A percentile compares a stretch with the other conserved stretches of the same genome.
phyloP scores from a whole-genome alignment of 2,797 vertebrate species.

The Tangara arthus region DNA sequence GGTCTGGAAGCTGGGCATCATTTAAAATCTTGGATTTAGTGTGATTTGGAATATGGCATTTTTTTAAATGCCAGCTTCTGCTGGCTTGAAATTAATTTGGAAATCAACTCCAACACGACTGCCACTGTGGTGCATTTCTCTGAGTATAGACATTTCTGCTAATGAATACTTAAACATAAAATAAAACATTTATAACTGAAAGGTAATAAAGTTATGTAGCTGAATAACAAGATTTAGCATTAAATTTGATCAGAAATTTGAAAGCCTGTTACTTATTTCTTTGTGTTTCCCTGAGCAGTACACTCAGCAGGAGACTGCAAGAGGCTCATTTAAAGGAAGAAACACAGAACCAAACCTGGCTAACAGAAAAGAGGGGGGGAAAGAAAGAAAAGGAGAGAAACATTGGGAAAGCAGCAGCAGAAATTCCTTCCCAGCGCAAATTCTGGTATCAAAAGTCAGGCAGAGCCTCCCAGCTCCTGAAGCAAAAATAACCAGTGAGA shows the following conservation, averaged over 20 bases:
- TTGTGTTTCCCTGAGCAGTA: neutral
- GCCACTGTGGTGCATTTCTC: neutral
- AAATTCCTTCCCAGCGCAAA: neutral
- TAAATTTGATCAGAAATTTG: neutral
- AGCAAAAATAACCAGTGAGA: neutral
- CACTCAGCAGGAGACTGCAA: neutral
- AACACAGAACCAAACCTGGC: neutral
- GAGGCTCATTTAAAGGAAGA: neutral
- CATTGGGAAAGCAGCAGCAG: neutral
- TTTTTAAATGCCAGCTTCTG: neutral
- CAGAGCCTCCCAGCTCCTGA: neutral
- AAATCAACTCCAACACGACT: neutral
- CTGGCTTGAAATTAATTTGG: neutral
- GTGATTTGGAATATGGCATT: neutral
- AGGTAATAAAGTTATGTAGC: neutral
- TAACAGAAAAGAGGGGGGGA: neutral
- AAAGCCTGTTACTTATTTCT: neutral
- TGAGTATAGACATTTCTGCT: neutral
- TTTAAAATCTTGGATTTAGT: neutral
- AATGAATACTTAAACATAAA: neutral
- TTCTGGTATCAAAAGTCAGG: neutral
- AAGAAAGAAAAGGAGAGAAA: accelerated
- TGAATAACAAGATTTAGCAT: neutral
- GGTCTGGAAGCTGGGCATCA: neutral
- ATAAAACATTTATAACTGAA: neutral